Percentiles rank a stretch among this genome's conserved stretches.
Conservation (phyloP, 2,888 invertebrate species). For the Norana najaformis region DNA sequence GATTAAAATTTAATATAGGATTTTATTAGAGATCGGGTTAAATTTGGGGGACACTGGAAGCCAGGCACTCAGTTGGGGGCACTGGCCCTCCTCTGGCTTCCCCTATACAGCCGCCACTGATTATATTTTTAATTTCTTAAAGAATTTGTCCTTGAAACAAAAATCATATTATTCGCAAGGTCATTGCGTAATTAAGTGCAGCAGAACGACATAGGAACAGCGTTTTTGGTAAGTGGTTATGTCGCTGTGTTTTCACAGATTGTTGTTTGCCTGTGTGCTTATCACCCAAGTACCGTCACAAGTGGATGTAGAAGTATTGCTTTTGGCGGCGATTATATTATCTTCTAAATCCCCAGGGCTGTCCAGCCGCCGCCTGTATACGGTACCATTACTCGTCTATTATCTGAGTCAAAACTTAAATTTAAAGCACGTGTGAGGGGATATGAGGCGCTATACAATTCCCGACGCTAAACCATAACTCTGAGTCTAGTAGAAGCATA, state of each 20-base stretch:
- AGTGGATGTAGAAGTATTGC: neutral
- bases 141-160: neutral
- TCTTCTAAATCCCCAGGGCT: neutral
- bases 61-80: too few species aligned
- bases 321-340: neutral
- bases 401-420: neutral
- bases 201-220: neutral
- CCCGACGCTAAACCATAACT: neutral
- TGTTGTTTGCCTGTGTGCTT: neutral
- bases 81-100: too few species aligned
- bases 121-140: neutral
- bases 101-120: too few species aligned
- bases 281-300: neutral
- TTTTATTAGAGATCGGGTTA: too few species aligned
- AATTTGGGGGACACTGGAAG: too few species aligned
- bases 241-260: neutral
- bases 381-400: neutral
- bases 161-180: neutral
- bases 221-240: neutral
- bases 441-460: neutral
- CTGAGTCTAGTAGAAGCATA: neutral
- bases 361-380: neutral
- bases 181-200: neutral
- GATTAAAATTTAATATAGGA: too few species aligned
- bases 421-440: neutral